Evolutionary conservation across 1,140 invertebrate genomes (phyloP).

Genomic region (Leptinotarsa lineolata): DNA sequence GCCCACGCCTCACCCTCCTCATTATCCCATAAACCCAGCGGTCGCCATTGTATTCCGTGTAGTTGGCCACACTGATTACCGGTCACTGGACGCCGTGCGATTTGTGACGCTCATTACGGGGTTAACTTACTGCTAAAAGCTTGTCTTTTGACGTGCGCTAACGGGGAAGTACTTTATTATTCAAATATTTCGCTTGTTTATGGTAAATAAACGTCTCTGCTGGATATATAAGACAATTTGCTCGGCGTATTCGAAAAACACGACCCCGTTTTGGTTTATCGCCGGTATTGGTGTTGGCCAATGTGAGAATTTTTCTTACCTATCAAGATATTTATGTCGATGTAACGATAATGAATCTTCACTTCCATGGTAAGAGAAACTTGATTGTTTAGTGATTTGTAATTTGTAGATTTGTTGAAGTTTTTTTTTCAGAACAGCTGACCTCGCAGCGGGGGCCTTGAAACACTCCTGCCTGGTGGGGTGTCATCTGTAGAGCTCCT

Average conservation of each 20-base stretch:
- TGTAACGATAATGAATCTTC: too few species aligned
- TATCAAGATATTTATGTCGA: too few species aligned
- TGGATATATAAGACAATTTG: constrained; percentile 1
- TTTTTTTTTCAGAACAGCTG: too few species aligned
- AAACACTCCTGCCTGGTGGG: too few species aligned
- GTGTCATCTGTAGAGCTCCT: too few species aligned
- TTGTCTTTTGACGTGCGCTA: constrained; percentile 22
- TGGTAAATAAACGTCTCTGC: constrained; percentile 23
- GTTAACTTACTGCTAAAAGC: constrained; percentile 22
- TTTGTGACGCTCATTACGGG: constrained; percentile 30
- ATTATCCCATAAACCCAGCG: constrained; percentile 38
- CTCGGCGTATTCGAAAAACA: constrained; percentile 1
- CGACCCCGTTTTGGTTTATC: neutral
- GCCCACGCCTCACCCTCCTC: constrained; percentile 18
- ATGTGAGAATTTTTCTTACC: too few species aligned
- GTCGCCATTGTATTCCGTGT: constrained; percentile 30
- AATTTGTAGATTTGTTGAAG: too few species aligned
- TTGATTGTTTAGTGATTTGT: too few species aligned
- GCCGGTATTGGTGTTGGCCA: neutral
- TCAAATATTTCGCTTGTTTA: constrained; percentile 31
- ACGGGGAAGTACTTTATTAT: constrained; percentile 29
- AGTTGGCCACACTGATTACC: constrained; percentile 33
- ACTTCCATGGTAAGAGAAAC: too few species aligned
- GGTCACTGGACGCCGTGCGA: constrained; percentile 16
- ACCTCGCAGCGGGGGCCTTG: too few species aligned